A percentile compares a stretch with the other conserved stretches of the same genome.
phyloP scores from a whole-genome alignment of 2,113 vertebrate genomes.

The Astur gentilis region DNA sequence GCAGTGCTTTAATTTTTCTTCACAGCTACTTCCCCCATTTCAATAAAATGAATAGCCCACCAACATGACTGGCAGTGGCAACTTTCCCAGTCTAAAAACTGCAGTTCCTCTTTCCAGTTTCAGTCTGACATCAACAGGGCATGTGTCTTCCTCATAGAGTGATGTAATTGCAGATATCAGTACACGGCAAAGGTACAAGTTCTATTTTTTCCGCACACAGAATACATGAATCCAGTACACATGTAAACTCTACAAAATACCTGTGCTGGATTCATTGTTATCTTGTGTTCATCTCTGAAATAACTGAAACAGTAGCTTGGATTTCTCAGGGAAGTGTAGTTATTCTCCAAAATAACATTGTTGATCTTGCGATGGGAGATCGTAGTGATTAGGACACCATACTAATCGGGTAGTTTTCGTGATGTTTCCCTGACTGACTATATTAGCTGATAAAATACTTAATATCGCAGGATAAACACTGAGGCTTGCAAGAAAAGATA shows the following conservation, averaged over 20 bases:
- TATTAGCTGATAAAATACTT: not conserved
- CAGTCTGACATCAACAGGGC: slow-evolving; percentile 21
- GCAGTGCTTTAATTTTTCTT: not conserved
- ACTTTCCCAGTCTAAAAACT: slow-evolving; percentile 25
- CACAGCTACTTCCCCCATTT: slow-evolving; percentile 21
- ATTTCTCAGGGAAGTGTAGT: not conserved
- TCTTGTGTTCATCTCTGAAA: not conserved
- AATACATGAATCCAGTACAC: not conserved
- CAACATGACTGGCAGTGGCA: not conserved
- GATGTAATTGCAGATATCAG: not conserved
- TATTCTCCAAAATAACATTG: not conserved
- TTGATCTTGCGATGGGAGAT: not conserved
- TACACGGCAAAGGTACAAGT: not conserved
- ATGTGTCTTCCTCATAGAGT: slow-evolving; percentile 32
- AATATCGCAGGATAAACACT: not conserved
- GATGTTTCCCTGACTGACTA: not conserved
- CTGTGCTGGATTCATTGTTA: not conserved
- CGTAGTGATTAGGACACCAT: not conserved
- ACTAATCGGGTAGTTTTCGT: not conserved
- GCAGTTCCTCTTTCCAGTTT: slow-evolving; percentile 50
- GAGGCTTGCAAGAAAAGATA: not conserved
- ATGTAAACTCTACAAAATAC: not conserved
- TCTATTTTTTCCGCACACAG: not conserved
- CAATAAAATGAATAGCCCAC: not conserved
- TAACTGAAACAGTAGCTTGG: not conserved